Evolutionary conservation across 2,797 vertebrate genomes (phyloP).

Genomic region (Cichlasoma orientale): DNA sequence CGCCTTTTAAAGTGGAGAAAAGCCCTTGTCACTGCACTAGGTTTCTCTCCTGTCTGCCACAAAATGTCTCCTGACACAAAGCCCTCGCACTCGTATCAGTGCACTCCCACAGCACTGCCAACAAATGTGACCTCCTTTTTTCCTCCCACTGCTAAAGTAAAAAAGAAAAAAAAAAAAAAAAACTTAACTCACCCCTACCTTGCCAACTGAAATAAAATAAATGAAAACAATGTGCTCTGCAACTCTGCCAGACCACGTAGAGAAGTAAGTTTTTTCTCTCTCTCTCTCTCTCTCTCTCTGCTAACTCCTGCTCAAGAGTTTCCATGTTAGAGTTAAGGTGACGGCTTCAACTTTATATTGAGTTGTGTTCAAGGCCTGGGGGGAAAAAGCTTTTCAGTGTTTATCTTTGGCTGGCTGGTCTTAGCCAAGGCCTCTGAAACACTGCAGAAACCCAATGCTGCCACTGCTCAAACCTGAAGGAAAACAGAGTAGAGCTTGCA

Average conservation of each 20-base stretch:
- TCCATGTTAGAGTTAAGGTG: slow-evolving; percentile 65
- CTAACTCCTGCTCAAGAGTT: slow-evolving; percentile 57
- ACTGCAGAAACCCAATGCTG: slow-evolving; percentile 31
- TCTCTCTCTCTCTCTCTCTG: neutral
- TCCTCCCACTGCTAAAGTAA: slow-evolving; percentile 55
- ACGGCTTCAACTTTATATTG: slow-evolving; percentile 67
- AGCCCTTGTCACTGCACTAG: slow-evolving; percentile 57
- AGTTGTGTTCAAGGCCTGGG: slow-evolving; percentile 60
- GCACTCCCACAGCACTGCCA: slow-evolving; percentile 56
- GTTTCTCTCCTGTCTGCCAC: slow-evolving; percentile 65
- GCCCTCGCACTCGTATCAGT: slow-evolving; percentile 53
- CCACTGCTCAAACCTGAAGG: slow-evolving; percentile 19
- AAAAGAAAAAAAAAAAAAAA: slow-evolving; percentile 25
- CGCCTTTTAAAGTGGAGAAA: slow-evolving; percentile 72
- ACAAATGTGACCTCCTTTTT: slow-evolving; percentile 68
- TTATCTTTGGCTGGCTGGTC: slow-evolving; percentile 68
- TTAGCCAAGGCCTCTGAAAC: slow-evolving; percentile 54
- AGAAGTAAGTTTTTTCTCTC: slow-evolving; percentile 34
- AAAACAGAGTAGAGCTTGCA: slow-evolving; percentile 15
- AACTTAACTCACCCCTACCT: slow-evolving; percentile 60
- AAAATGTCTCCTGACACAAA: slow-evolving; percentile 75
- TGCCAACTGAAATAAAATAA: slow-evolving; percentile 64
- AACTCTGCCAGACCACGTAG: slow-evolving; percentile 56
- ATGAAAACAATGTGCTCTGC: slow-evolving; percentile 58
- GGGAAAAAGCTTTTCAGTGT: slow-evolving; percentile 57